Base-by-base conservation (phyloP, 30 jellyfish, hydroid and myxozoan species). In the Sanderia malayensis region DNA sequence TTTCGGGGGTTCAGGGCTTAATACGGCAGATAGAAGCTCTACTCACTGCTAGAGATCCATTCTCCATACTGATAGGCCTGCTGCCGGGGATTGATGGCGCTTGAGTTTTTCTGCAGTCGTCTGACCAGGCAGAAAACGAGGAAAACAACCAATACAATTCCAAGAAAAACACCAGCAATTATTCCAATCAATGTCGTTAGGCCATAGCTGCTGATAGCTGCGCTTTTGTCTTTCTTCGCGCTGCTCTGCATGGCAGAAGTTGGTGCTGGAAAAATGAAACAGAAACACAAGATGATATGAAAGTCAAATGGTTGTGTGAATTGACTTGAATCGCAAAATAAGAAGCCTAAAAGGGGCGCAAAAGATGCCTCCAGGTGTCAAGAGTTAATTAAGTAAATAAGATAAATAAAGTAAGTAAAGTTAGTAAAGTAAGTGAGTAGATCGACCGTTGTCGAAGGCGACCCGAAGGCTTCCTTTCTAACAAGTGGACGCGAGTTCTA, bases 161-260 rank as follows among this genome's bases (percentile, higher is more conserved):
- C 88, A 21, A 90, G 79, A n/a, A 84, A 60, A 21, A 70, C 87
- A 0, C 98, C 98, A 15, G 95, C 96, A 25, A 79, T 13, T 18
- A 90, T 79, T 0, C 96, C 98, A 64, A 83, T 80, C 71, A 74
- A 3, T 1, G 96, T 82, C 0, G 88, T 73, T 8, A 71, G 18
- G 33, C 85, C 86, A 34, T 62, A 33, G 29, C 74, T 61, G 0
- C 86, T 86, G 20, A 66, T 33, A 23, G 66, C 29, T 31, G 85
- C 84, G 30, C 45, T 70, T 47, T 72, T 71, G 71, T 23, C 27
- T 34, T 60, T 70, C 28, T 66, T 13, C 2, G 44, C 20, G 26
- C 66, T 34, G 21, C 23, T 18, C 17, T 17, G 7, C 8, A 11
- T 7, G 33, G 31, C 2, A n/a, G 21, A 31, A n/a, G 30, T 6